Percentiles rank a stretch among this genome's conserved stretches.
Evolutionary conservation across 2,888 invertebrate genomes (phyloP).

Genomic region (Fissipunctia ypsillon): DNA sequence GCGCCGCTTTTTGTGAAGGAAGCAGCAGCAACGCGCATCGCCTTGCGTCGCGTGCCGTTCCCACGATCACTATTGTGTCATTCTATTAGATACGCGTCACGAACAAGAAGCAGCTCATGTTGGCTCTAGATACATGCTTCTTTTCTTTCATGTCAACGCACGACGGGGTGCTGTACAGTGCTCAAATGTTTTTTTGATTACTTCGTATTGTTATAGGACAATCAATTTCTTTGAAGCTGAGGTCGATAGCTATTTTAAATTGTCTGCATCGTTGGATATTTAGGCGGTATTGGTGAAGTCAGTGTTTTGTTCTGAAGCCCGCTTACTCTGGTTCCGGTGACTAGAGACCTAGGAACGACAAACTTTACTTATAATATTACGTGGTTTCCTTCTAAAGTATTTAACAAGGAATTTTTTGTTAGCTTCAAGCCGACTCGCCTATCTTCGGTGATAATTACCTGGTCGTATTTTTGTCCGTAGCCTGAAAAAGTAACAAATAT

Average conservation of each 20-base stretch:
- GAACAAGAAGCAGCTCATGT: constrained; percentile 15
- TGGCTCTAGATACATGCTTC: not conserved
- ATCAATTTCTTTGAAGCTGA: not conserved
- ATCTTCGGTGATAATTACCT: not conserved
- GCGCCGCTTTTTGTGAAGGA: constrained; percentile 76
- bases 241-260: not conserved
- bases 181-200: not conserved
- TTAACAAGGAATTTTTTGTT: not conserved
- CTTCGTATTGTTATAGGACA: not conserved
- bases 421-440: not conserved
- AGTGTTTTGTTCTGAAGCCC: not conserved
- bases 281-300: not conserved
- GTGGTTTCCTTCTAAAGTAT: not conserved
- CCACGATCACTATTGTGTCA: constrained; percentile 72
- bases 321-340: not conserved
- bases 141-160: not conserved
- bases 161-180: not conserved
- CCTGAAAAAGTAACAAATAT: not conserved
- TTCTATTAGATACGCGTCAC: not conserved
- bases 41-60: constrained; percentile 61
- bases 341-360: not conserved
- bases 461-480: not conserved
- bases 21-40: constrained; percentile 47
- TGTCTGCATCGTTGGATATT: not conserved
- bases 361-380: not conserved